Conservation (phyloP, 2,113 vertebrate species). For the Corythoichthys intestinalis region DNA sequence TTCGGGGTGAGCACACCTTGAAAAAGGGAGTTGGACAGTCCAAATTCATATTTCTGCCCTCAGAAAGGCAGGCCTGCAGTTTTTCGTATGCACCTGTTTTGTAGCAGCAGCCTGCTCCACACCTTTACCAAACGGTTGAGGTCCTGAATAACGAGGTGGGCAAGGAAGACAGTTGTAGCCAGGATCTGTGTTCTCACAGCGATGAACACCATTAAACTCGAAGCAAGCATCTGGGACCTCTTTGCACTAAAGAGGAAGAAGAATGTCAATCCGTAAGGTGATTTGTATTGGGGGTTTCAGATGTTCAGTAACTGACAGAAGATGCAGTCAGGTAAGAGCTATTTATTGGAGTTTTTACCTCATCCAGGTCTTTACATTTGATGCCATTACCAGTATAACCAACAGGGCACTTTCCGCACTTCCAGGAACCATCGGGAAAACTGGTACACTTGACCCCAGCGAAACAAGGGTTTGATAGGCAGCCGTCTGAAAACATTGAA, state of each 20-base stretch:
- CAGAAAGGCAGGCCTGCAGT: not conserved
- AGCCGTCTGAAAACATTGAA: constrained; percentile 80
- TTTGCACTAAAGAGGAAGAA: constrained; percentile 76
- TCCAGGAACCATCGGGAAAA: constrained; percentile 92
- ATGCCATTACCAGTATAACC: constrained; percentile 91
- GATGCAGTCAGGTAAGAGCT: not conserved
- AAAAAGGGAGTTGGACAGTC: not conserved
- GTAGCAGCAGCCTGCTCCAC: constrained; percentile 84
- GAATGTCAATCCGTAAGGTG: not conserved
- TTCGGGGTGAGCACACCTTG: constrained; percentile 91
- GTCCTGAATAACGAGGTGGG: constrained; percentile 85
- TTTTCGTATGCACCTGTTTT: constrained; percentile 81
- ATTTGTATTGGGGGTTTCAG: not conserved
- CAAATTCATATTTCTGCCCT: not conserved
- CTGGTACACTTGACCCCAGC: constrained; percentile 86
- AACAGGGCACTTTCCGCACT: constrained; percentile 87
- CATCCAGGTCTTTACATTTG: constrained; percentile 88
- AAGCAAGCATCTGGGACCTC: constrained; percentile 92
- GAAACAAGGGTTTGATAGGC: constrained; percentile 96
- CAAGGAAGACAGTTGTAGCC: constrained; percentile 97
- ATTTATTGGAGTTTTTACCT: constrained; percentile 71
- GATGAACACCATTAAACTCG: constrained; percentile 84
- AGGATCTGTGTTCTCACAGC: constrained; percentile 91
- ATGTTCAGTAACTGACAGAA: too few species aligned
- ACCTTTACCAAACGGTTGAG: constrained; percentile 87